Conservation (phyloP, 30 jellyfish, hydroid and myxozoan species). For the Pseudorhiza aurosa region DNA sequence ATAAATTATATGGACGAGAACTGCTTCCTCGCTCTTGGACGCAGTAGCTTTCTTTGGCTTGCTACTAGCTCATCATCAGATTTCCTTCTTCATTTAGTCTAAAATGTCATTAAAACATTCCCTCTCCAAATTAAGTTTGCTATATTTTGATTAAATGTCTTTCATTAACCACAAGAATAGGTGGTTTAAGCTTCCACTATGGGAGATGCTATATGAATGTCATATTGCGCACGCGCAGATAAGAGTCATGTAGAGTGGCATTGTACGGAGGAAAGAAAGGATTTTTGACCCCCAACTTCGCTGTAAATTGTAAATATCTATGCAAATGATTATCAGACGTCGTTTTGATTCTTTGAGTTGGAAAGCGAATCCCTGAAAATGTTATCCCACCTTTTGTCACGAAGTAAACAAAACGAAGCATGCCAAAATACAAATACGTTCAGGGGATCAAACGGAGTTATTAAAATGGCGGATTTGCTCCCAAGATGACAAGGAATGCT, state of each 20-base stretch:
- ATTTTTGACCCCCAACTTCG: constrained; percentile 84
- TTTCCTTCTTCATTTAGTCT: too few relatives aligned
- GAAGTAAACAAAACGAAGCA: not conserved
- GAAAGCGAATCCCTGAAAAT: constrained; percentile 54
- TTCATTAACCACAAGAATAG: constrained; percentile 66
- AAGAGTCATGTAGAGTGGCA: constrained; percentile 60
- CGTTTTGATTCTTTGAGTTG: constrained; percentile 30
- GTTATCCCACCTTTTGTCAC: not conserved
- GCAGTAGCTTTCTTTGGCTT: too few relatives aligned
- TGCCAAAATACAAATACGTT: too few relatives aligned
- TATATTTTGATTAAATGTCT: constrained; percentile 25
- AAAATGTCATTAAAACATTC: too few relatives aligned
- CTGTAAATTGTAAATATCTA: constrained; percentile 48
- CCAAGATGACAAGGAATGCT: too few relatives aligned
- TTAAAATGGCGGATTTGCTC: too few relatives aligned
- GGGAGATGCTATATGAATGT: constrained; percentile 39
- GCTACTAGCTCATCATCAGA: too few relatives aligned
- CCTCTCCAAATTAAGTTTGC: constrained; percentile 6
- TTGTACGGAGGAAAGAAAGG: constrained; percentile 63
- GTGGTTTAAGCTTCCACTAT: constrained; percentile 68
- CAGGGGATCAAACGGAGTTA: too few relatives aligned
- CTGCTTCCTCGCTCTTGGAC: too few relatives aligned
- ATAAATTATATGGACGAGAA: too few relatives aligned
- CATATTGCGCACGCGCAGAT: constrained; percentile 84
- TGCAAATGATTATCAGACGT: constrained; percentile 31